Evolutionary conservation across 2,888 invertebrate genomes (phyloP).

Genomic region (Mythimna vitellina): DNA sequence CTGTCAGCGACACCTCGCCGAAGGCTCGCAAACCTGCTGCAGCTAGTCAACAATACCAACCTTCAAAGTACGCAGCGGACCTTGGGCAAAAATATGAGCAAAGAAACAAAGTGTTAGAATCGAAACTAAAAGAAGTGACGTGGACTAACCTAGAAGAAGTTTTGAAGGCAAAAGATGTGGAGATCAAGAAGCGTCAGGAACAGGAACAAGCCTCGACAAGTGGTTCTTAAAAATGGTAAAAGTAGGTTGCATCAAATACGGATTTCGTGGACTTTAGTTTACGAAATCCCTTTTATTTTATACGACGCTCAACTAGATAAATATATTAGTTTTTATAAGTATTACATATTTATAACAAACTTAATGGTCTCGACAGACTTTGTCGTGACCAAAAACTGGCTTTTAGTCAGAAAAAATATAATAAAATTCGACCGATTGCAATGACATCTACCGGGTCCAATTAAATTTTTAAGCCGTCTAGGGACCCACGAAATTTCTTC

Average conservation of each 20-base stretch:
- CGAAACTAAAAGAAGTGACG: conserved; percentile 41
- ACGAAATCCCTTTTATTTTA: not conserved
- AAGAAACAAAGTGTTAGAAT: conserved; percentile 40
- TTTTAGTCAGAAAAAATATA: no score
- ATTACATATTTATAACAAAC: no score
- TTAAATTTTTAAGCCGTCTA: no score
- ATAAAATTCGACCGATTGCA: no score
- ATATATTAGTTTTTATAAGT: no score
- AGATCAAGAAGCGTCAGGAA: conserved; percentile 22
- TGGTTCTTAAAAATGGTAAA: conserved; percentile 13
- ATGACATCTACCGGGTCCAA: no score
- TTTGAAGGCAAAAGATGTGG: conserved; percentile 67
- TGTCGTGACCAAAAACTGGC: no score
- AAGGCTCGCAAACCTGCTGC: conserved; percentile 31
- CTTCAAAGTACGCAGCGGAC: conserved; percentile 69
- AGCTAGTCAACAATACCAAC: conserved; percentile 57
- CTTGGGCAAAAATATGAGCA: conserved; percentile 66
- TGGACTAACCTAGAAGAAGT: conserved; percentile 64
- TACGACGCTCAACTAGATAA: not conserved
- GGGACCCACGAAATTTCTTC: no score
- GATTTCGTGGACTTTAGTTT: not conserved
- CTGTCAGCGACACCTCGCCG: conserved; percentile 27
- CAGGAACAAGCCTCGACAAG: conserved; percentile 1
- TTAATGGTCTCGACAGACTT: no score
- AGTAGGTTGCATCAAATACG: conserved; percentile 25